Percentiles rank a stretch among this genome's conserved stretches.
phyloP scores from a whole-genome alignment of 2,888 invertebrate genomes.

The Drosophila quinaria region DNA sequence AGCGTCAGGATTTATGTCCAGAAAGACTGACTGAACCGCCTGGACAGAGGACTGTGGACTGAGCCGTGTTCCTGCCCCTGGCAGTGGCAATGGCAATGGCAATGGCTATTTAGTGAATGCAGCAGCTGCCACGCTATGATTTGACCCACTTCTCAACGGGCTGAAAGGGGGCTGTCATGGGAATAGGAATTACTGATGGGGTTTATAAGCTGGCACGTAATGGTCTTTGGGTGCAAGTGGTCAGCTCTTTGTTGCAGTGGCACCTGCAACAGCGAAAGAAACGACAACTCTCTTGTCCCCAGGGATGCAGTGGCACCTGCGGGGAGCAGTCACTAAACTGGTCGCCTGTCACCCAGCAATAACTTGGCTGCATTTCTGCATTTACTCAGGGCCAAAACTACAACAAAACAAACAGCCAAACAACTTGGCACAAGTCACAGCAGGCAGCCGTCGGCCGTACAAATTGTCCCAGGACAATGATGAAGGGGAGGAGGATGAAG shows the following conservation, averaged over 20 bases:
- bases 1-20: constrained; percentile 76
- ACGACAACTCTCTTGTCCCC: constrained; percentile 14
- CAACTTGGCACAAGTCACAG: constrained; percentile 77
- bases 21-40: constrained; percentile 15
- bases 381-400: constrained; percentile 40
- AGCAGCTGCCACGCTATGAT: constrained; percentile 64
- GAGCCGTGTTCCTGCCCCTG: neutral
- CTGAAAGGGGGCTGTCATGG: constrained; percentile 27
- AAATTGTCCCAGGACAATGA: constrained; percentile 61
- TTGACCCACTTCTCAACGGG: constrained; percentile 68
- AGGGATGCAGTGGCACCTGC: constrained; percentile 55
- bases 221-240: constrained; percentile 53
- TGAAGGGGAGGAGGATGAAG: constrained; percentile 17
- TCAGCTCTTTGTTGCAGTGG: constrained; percentile 23
- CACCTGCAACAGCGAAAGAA: constrained; percentile 23
- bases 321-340: constrained; percentile 40
- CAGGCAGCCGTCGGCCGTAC: constrained; percentile 66
- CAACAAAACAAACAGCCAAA: constrained; percentile 70
- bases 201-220: constrained; percentile 72
- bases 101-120: constrained; percentile 71
- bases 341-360: constrained; percentile 69
- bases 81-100: constrained; percentile 17
- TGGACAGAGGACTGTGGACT: neutral
- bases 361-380: constrained; percentile 58
- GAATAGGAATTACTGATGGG: constrained; percentile 39